These are phyloP conservation scores for Corythornis leucogaster DNA, from an alignment of 2,797 vertebrate genomes.

Conservation along the genomic window DNA sequence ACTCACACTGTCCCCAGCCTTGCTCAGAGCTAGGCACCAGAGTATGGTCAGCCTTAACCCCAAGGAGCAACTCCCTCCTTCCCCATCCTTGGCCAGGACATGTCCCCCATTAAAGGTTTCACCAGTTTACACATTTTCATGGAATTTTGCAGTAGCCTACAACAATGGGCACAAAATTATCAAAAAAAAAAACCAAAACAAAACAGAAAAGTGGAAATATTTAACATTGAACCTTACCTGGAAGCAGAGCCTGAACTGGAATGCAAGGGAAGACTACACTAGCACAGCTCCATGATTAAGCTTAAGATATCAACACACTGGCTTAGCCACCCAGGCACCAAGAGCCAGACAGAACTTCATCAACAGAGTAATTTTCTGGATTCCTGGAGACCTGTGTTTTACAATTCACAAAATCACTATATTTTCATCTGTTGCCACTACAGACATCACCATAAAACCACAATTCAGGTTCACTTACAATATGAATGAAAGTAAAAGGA, in stretches of 20 bases:
- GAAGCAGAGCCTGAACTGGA: neutral
- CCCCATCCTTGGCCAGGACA: neutral
- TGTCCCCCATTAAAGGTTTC: neutral
- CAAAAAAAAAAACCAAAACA: no score
- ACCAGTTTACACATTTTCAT: neutral
- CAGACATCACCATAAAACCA: neutral
- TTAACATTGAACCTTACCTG: neutral
- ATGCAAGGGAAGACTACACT: neutral
- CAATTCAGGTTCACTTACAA: neutral
- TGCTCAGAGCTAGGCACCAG: neutral
- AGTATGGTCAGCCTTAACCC: neutral
- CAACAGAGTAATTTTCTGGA: neutral
- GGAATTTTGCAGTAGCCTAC: neutral
- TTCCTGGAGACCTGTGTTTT: neutral
- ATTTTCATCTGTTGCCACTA: rapidly evolving
- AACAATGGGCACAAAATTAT: neutral
- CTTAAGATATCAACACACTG: neutral
- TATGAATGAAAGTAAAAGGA: neutral
- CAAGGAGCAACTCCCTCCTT: neutral
- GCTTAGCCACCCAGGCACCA: neutral
- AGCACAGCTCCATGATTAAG: neutral
- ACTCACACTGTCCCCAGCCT: neutral
- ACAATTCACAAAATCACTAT: rapidly evolving
- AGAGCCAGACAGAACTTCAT: neutral
- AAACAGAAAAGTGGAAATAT: neutral